Percentiles rank a stretch among this genome's conserved stretches.
These are phyloP conservation scores for Apteryx owenii DNA, from an alignment of 2,113 vertebrate species.

Conservation along the genomic window DNA sequence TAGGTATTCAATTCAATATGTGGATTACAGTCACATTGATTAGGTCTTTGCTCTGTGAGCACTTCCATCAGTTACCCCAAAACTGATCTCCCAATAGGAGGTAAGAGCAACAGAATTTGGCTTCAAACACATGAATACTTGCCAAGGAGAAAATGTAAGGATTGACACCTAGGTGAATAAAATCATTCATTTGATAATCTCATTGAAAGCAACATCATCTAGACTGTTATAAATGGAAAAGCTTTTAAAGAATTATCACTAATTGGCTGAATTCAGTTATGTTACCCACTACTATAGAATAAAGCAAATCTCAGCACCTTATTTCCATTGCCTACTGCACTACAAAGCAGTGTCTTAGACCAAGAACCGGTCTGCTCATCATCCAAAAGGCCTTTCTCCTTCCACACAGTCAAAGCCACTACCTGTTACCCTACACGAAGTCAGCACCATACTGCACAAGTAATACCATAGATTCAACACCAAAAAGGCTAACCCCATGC, in stretches of 20 bases:
- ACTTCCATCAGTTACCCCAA: neutral
- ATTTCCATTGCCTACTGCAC: neutral
- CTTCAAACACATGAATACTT: neutral
- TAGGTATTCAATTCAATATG: neutral
- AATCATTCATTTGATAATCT: neutral
- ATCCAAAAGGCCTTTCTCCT: neutral
- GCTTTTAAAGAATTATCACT: slow-evolving; percentile 22
- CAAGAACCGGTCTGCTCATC: neutral
- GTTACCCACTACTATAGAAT: neutral
- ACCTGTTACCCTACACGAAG: neutral
- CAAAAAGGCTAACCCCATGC: neutral
- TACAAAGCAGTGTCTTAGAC: neutral
- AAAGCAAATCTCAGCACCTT: neutral
- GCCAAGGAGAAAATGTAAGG: neutral
- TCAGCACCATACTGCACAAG: neutral
- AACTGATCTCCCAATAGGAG: neutral
- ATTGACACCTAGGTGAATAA: neutral
- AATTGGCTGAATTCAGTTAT: slow-evolving; percentile 1
- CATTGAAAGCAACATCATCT: neutral
- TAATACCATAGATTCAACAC: neutral
- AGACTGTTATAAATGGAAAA: slow-evolving; percentile 1
- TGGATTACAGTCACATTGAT: neutral
- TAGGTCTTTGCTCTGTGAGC: neutral
- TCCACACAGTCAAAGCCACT: neutral
- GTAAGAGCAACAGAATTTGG: neutral